Conservation (phyloP, 2,888 invertebrate species). For the Rhagonycha lutea region DNA sequence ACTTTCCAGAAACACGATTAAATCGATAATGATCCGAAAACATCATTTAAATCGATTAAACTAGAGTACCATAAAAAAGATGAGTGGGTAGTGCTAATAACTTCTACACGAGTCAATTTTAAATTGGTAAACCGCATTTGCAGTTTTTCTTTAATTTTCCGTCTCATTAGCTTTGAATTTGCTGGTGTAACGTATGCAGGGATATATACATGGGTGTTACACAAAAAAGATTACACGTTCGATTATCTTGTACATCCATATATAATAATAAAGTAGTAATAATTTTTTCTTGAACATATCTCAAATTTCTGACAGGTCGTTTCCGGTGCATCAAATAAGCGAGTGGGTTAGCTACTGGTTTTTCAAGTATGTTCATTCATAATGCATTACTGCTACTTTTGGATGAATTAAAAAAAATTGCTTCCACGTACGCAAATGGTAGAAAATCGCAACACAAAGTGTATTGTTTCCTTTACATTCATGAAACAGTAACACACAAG, state of each 20-base stretch:
- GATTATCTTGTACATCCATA: not conserved
- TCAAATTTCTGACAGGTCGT: conserved; percentile 13
- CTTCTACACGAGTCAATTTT: not conserved
- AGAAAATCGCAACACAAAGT: not conserved
- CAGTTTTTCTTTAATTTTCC: not conserved
- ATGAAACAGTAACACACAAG: conserved; percentile 7
- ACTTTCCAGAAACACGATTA: no score
- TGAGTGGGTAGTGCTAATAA: not conserved
- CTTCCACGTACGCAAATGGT: not conserved
- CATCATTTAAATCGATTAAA: not conserved
- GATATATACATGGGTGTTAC: not conserved
- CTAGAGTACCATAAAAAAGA: not conserved
- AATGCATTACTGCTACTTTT: not conserved
- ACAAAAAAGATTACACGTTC: not conserved
- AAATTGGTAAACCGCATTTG: not conserved
- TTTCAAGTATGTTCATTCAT: conserved; percentile 23
- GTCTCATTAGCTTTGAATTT: not conserved
- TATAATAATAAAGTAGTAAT: conserved; percentile 20
- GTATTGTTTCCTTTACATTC: conserved; percentile 14
- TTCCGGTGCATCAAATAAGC: conserved; percentile 18
- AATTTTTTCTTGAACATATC: conserved; percentile 17
- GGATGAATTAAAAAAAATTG: not conserved
- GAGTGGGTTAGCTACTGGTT: conserved; percentile 19
- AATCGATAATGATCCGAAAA: not conserved
- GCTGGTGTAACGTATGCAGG: not conserved